These are phyloP conservation scores for Chrysomela aeneicollis DNA, from an alignment of 2,888 invertebrate genomes.

Conservation along the genomic window DNA sequence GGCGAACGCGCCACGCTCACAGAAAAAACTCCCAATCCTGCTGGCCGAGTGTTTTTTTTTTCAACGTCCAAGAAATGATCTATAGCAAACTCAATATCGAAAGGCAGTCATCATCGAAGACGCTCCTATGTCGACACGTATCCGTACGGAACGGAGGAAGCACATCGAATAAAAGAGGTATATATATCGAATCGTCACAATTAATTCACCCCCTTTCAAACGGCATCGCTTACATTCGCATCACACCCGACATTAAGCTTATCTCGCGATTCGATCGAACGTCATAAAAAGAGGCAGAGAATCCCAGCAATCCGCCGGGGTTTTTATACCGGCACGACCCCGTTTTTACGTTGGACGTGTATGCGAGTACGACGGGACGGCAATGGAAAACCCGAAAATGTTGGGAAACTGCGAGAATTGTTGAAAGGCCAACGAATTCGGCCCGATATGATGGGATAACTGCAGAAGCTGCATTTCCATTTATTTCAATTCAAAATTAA, in stretches of 20 bases:
- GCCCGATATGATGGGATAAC: too few species aligned
- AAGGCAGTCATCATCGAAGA: not conserved
- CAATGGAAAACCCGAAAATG: not conserved
- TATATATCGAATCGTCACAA: slow-evolving; percentile 3
- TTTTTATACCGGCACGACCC: slow-evolving; percentile 3
- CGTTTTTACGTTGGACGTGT: slow-evolving; percentile 2
- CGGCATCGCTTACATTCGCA: slow-evolving; percentile 2
- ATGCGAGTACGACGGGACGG: not conserved
- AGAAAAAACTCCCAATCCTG: too few species aligned
- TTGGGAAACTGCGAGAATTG: too few species aligned
- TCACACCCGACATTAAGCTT: slow-evolving; percentile 8
- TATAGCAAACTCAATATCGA: not conserved
- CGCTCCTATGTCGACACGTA: not conserved
- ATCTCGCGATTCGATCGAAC: slow-evolving; percentile 12
- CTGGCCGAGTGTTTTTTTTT: too few species aligned
- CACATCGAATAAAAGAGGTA: not conserved
- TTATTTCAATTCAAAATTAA: too few species aligned
- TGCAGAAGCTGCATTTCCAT: too few species aligned
- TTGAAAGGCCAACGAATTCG: too few species aligned
- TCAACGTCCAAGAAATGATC: not conserved
- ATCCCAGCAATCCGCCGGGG: slow-evolving; percentile 8
- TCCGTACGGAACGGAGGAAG: not conserved
- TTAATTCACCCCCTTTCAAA: slow-evolving; percentile 2
- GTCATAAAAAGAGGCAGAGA: slow-evolving; percentile 17
- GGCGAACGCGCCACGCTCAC: too few species aligned